phyloP scores from a whole-genome alignment of 2,797 vertebrate species.

The Enteromius thamalakanensis region DNA sequence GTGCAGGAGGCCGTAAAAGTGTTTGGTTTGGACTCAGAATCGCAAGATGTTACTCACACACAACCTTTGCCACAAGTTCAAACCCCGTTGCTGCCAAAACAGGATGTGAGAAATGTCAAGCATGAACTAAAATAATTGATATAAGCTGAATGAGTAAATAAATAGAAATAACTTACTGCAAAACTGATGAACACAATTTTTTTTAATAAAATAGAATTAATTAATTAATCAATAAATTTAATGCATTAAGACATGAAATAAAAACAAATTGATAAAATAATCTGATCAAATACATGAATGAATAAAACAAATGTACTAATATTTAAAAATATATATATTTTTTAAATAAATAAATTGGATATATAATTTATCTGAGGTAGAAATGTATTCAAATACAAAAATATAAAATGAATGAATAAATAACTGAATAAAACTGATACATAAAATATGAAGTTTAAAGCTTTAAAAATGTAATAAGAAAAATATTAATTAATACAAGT shows the following conservation, averaged over 20 bases:
- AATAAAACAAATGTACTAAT: neutral
- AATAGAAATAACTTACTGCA: neutral
- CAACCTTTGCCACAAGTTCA: neutral
- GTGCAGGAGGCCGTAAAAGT: slow-evolving; percentile 16
- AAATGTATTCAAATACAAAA: neutral
- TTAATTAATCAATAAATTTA: neutral
- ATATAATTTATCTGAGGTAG: neutral
- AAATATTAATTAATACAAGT: neutral
- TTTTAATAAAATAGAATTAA: neutral
- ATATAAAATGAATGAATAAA: neutral
- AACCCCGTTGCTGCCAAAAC: slow-evolving; percentile 2
- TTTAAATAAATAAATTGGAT: neutral
- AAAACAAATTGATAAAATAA: neutral
- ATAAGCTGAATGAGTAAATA: neutral
- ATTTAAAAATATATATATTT: neutral
- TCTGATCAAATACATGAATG: neutral
- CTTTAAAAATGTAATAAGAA: neutral
- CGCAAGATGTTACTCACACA: slow-evolving; percentile 8
- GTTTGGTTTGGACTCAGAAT: slow-evolving; percentile 8
- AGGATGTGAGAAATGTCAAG: slow-evolving; percentile 21
- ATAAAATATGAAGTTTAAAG: too few relatives aligned
- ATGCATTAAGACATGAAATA: neutral
- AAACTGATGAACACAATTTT: neutral
- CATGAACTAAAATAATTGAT: neutral
- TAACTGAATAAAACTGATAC: neutral